Conservation (phyloP, 2,888 invertebrate genomes). For the Synanthedon myopaeformis region DNA sequence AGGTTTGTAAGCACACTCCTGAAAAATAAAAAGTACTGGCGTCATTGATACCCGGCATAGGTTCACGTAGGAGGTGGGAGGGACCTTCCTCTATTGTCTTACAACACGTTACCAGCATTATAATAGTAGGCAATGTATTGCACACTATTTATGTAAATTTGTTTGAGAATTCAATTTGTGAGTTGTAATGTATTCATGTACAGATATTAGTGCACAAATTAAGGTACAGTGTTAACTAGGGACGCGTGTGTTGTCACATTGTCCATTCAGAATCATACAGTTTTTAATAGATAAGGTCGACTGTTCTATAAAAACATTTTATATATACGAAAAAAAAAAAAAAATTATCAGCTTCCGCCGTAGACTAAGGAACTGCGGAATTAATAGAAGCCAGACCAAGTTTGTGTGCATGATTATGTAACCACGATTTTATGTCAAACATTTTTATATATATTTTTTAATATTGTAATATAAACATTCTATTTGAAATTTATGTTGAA, state of each 20-base stretch:
- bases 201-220: conserved; percentile 31
- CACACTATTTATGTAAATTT: conserved; percentile 65
- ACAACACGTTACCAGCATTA: conserved; percentile 57
- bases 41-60: conserved; percentile 10
- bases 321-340: too few species aligned
- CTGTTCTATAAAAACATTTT: too few species aligned
- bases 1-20: conserved; percentile 7
- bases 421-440: too few species aligned
- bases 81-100: conserved; percentile 58
- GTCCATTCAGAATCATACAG: conserved; percentile 14
- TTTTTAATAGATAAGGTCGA: conserved; percentile 2
- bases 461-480: too few species aligned
- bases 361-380: conserved; percentile 3
- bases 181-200: conserved; percentile 50
- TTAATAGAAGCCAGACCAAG: too few species aligned
- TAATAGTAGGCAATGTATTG: conserved; percentile 50
- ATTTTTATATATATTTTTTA: too few species aligned
- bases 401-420: too few species aligned
- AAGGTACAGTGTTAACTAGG: conserved; percentile 37
- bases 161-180: conserved; percentile 65
- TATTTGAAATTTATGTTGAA: too few species aligned
- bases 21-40: not conserved
- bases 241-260: conserved; percentile 18
- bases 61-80: conserved; percentile 60
- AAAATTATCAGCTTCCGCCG: not conserved